A percentile compares a stretch with the other conserved stretches of the same genome.
These are phyloP conservation scores for Clivina fossor DNA, from an alignment of 2,888 invertebrate species.

Conservation along the genomic window DNA sequence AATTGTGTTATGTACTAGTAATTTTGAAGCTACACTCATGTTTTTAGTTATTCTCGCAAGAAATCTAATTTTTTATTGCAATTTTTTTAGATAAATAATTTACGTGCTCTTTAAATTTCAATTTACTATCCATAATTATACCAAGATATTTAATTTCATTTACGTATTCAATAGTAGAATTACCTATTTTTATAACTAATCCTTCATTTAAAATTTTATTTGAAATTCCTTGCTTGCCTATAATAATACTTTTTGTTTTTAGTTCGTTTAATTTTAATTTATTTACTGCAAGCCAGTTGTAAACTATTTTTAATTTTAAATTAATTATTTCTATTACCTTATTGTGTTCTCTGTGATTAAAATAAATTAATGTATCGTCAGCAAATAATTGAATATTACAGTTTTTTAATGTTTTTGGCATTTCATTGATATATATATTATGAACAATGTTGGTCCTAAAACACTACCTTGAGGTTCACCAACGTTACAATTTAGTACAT, in stretches of 20 bases:
- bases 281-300: conserved; percentile 1
- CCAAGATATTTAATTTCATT: neutral
- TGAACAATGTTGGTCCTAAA: conserved; percentile 29
- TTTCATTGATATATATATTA: conserved; percentile 36
- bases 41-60: neutral
- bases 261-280: conserved; percentile 4
- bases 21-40: neutral
- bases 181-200: neutral
- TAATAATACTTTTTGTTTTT: neutral
- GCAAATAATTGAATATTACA: conserved; percentile 28
- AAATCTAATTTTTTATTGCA: conserved; percentile 1
- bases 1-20: too few species aligned
- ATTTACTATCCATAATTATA: neutral
- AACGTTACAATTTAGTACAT: neutral
- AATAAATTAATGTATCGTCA: conserved; percentile 20
- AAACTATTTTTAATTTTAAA: neutral
- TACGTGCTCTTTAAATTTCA: neutral
- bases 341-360: neutral
- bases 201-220: neutral
- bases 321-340: neutral
- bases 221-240: neutral
- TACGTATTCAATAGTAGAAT: neutral
- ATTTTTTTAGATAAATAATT: conserved; percentile 1
- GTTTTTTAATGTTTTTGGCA: conserved; percentile 19
- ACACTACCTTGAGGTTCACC: conserved; percentile 33